Conservation (phyloP, 1,140 invertebrate genomes). For the Bilobella aurantiaca region DNA sequence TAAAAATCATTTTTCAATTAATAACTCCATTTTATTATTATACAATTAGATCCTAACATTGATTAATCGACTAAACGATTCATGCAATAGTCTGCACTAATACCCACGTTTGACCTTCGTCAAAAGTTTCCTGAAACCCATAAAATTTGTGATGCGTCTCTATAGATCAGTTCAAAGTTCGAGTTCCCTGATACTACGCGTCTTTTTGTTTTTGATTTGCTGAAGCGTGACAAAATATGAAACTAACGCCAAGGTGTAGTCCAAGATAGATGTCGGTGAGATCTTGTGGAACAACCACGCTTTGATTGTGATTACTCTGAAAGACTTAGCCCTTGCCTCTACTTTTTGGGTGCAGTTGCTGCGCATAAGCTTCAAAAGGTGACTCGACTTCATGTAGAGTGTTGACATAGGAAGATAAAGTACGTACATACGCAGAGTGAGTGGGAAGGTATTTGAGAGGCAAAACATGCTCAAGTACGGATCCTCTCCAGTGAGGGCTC, state of each 20-base stretch:
- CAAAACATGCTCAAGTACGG: neutral
- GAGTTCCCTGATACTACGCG: too few relatives aligned
- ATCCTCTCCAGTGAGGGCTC: neutral
- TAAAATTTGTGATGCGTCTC: too few relatives aligned
- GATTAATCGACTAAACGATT: too few relatives aligned
- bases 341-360: neutral
- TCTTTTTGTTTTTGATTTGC: neutral
- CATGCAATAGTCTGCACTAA: too few relatives aligned
- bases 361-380: neutral
- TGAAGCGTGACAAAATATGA: constrained; percentile 7
- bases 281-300: constrained; percentile 8
- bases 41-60: too few relatives aligned
- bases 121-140: too few relatives aligned
- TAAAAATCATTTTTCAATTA: too few relatives aligned
- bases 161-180: too few relatives aligned
- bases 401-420: constrained; percentile 4
- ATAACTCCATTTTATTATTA: too few relatives aligned
- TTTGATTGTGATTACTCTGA: neutral
- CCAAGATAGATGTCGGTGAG: neutral
- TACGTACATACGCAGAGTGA: constrained; percentile 6
- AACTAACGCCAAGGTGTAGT: constrained; percentile 4
- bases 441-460: neutral
- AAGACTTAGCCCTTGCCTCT: neutral
- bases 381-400: neutral
- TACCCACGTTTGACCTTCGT: too few relatives aligned